Evolutionary conservation across 35 echinoderm and acorn worm genomes (phyloP).

Genomic region (Amphiura filiformis): DNA sequence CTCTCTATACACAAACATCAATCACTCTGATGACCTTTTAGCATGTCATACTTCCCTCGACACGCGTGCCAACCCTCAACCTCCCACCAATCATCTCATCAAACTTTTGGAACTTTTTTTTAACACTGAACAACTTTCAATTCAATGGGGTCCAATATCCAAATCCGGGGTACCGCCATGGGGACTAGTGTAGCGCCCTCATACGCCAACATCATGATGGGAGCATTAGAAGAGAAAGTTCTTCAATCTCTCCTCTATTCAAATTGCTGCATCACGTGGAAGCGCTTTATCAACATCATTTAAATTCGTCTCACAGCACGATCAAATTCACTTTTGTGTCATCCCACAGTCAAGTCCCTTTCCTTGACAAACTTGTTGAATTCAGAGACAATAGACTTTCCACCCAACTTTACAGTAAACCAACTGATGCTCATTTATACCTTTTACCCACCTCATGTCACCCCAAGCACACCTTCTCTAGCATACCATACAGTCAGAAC

Average conservation of each 20-base stretch:
- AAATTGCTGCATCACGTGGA: not conserved
- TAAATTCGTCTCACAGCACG: not conserved
- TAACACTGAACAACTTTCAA: constrained; percentile 32
- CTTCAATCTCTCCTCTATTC: not conserved
- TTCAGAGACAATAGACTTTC: not conserved
- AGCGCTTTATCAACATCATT: not conserved
- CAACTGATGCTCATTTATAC: not conserved
- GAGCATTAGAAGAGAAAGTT: not conserved
- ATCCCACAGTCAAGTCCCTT: not conserved
- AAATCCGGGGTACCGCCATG: constrained; percentile 24
- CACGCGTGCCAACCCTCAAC: not conserved
- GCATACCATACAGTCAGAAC: not conserved
- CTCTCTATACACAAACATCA: constrained; percentile 34
- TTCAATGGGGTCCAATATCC: constrained; percentile 16
- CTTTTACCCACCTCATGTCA: not conserved
- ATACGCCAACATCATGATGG: constrained; percentile 29
- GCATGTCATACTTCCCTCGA: constrained; percentile 14
- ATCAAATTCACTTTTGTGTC: not conserved
- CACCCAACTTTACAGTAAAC: not conserved
- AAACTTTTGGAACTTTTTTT: constrained; percentile 7
- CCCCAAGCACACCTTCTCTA: not conserved
- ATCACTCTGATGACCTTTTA: not conserved
- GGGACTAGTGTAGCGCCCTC: not conserved
- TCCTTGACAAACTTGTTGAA: not conserved
- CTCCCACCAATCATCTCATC: constrained; percentile 19